phyloP scores from a whole-genome alignment of 1,140 invertebrate genomes.

The Drosophila arawakana region DNA sequence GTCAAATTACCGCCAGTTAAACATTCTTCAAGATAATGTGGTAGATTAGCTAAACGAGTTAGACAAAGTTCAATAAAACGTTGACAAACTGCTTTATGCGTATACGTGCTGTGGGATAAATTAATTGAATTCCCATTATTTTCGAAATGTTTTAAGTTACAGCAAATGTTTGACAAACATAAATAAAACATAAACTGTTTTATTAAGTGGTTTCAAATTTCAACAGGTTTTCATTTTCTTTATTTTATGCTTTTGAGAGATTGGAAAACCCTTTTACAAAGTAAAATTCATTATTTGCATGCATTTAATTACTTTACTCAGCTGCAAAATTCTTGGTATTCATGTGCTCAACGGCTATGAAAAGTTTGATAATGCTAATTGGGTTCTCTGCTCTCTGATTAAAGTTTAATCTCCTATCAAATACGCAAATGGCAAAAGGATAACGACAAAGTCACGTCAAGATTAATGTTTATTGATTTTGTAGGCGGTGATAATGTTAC shows the following conservation, averaged over 20 bases:
- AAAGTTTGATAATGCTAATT: constrained; percentile 54
- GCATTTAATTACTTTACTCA: background rate
- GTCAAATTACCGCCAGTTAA: constrained; percentile 33
- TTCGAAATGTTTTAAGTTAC: background rate
- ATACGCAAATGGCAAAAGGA: constrained; percentile 75
- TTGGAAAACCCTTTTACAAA: background rate
- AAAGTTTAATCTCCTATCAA: constrained; percentile 70
- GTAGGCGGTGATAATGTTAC: constrained; percentile 63
- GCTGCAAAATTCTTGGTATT: constrained; percentile 7
- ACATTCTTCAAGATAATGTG: constrained; percentile 45
- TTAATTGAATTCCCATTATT: constrained; percentile 26
- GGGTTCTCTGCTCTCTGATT: constrained; percentile 41
- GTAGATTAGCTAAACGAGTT: constrained; percentile 59
- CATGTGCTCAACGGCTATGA: constrained; percentile 5
- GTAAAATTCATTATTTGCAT: background rate
- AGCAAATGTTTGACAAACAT: background rate
- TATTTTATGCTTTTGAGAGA: background rate
- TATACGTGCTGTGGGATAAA: background rate
- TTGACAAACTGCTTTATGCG: constrained; percentile 18
- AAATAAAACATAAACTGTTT: constrained; percentile 8
- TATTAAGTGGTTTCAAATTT: constrained; percentile 6
- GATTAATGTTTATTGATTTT: constrained; percentile 82
- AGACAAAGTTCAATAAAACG: constrained; percentile 41
- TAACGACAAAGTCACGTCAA: constrained; percentile 76
- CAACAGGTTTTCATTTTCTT: no score